These are phyloP conservation scores for Notiomystis cincta DNA, from an alignment of 2,113 vertebrate species.

Conservation along the genomic window DNA sequence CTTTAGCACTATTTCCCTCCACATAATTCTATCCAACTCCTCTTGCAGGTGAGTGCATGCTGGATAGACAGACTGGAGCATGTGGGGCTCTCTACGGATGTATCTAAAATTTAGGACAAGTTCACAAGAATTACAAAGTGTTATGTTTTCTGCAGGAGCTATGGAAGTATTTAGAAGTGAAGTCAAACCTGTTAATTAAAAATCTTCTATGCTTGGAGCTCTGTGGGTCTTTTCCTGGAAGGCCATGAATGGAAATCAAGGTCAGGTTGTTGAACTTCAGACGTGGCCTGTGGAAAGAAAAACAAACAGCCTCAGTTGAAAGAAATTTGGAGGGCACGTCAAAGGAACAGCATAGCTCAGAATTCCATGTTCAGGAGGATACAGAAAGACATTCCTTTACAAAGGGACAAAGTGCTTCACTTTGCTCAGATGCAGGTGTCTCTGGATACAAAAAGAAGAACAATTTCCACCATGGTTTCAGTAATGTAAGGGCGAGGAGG, in stretches of 20 bases:
- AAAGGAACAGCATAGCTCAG: neutral
- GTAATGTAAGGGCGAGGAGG: fast-evolving
- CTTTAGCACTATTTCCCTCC: neutral
- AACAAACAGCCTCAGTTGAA: neutral
- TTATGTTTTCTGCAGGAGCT: neutral
- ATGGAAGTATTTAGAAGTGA: neutral
- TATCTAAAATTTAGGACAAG: neutral
- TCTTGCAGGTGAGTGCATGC: neutral
- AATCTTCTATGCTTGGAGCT: conserved; percentile 70
- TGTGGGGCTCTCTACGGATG: neutral
- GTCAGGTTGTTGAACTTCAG: conserved; percentile 90
- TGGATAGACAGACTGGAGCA: neutral
- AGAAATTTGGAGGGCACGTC: neutral
- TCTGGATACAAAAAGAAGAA: neutral
- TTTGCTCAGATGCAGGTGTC: neutral
- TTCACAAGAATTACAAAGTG: neutral
- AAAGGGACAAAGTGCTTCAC: neutral
- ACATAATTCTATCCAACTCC: neutral
- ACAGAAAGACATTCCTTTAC: neutral
- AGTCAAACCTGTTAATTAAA: conserved; percentile 84
- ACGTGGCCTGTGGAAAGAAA: conserved; percentile 77
- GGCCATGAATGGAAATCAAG: conserved; percentile 86
- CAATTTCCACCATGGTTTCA: neutral
- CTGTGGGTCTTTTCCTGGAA: conserved; percentile 68
- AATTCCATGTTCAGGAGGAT: neutral